Evolutionary conservation across 2,888 invertebrate species (phyloP).

Genomic region (Beris chalybata): DNA sequence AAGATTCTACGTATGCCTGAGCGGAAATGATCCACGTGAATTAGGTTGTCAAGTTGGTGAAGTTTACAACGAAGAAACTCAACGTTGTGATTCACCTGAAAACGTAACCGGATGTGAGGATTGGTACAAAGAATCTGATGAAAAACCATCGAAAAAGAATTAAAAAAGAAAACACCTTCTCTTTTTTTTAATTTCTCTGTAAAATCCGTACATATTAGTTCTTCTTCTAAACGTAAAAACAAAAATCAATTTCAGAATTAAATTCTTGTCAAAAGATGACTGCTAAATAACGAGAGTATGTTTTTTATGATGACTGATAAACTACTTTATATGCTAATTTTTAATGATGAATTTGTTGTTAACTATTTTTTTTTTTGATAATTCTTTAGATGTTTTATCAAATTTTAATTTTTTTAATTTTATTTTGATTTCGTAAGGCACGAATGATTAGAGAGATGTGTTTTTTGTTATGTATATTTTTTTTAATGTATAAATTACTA

Average conservation of each 20-base stretch:
- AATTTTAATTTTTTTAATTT: conserved; percentile 3
- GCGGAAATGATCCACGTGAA: conserved; percentile 83
- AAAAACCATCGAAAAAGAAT: conserved; percentile 49
- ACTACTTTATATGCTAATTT: conserved; percentile 30
- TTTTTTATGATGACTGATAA: conserved; percentile 35
- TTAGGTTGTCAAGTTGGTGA: conserved; percentile 83
- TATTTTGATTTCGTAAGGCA: conserved; percentile 29
- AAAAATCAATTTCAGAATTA: background rate
- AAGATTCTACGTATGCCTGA: conserved; percentile 88
- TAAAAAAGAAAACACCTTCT: background rate
- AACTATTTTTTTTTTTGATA: conserved; percentile 35
- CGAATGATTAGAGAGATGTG: conserved; percentile 21
- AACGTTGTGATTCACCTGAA: conserved; percentile 86
- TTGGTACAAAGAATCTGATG: conserved; percentile 85
- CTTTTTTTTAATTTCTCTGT: background rate
- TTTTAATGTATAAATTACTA: conserved; percentile 25
- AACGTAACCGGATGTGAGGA: conserved; percentile 91
- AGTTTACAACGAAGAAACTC: conserved; percentile 86
- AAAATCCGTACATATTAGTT: background rate
- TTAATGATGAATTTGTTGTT: conserved; percentile 32
- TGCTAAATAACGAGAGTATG: conserved; percentile 34
- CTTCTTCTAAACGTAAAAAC: no score
- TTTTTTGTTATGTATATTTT: conserved; percentile 26
- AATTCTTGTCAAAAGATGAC: conserved; percentile 35
- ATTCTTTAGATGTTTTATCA: conserved; percentile 33